A percentile compares a stretch with the other conserved stretches of the same genome.
Conservation (phyloP, 2,888 invertebrate species). For the Polydrusus cervinus region DNA sequence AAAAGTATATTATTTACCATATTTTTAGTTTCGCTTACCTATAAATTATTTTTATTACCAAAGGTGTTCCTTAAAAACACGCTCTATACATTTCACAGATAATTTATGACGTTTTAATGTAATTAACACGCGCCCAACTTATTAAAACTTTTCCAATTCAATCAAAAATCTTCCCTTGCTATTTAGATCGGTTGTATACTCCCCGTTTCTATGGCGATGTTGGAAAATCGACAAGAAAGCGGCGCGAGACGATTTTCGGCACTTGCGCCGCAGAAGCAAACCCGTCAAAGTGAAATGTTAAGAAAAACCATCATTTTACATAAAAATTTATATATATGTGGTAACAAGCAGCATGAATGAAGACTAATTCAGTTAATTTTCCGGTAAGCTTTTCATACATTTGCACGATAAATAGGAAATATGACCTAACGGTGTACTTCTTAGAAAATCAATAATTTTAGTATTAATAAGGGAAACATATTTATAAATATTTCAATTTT, state of each 20-base stretch:
- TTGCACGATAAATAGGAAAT: not conserved
- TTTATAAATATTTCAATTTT: not conserved
- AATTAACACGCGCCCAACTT: slow-evolving; percentile 2
- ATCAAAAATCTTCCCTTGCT: not conserved
- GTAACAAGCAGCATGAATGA: slow-evolving; percentile 84
- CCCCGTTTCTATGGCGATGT: slow-evolving; percentile 5
- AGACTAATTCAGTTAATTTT: slow-evolving; percentile 88
- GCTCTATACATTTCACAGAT: too few species aligned
- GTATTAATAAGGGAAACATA: not conserved
- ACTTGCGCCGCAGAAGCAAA: slow-evolving; percentile 23
- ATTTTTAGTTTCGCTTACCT: too few species aligned
- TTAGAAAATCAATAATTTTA: slow-evolving; percentile 12
- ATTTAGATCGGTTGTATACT: slow-evolving; percentile 3
- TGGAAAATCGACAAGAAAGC: slow-evolving; percentile 30
- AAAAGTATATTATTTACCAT: too few species aligned
- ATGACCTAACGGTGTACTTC: not conserved
- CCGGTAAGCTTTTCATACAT: slow-evolving; percentile 77
- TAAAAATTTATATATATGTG: slow-evolving; percentile 10
- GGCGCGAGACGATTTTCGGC: slow-evolving; percentile 26
- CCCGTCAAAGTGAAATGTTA: slow-evolving; percentile 31
- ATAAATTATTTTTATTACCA: too few species aligned
- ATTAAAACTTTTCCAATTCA: not conserved
- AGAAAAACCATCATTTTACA: slow-evolving; percentile 9
- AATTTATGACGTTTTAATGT: not conserved
- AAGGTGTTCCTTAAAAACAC: too few species aligned